A percentile compares a stretch with the other conserved stretches of the same genome.
phyloP scores from a whole-genome alignment of 2,113 vertebrate species.

The Onychostoma macrolepis region DNA sequence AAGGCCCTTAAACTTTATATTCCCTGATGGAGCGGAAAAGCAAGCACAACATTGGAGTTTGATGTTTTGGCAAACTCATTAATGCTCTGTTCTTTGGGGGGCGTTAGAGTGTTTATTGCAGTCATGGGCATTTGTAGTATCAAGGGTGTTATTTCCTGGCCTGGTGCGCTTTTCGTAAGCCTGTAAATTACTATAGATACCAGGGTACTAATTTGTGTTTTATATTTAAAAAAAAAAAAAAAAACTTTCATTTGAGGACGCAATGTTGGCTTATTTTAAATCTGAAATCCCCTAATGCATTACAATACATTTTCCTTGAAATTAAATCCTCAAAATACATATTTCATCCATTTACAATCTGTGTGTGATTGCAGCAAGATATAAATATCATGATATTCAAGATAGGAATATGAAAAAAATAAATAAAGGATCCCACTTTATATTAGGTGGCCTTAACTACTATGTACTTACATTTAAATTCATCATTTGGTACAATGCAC shows the following conservation, averaged over 20 bases:
- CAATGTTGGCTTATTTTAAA: not conserved
- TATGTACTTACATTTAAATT: no score
- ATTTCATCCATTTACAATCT: not conserved
- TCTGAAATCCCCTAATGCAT: not conserved
- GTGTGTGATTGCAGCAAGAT: not conserved
- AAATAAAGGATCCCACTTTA: no score
- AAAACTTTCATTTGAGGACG: not conserved
- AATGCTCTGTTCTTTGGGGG: slow-evolving; percentile 44
- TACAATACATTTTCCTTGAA: not conserved
- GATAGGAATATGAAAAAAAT: not conserved
- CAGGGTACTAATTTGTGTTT: slow-evolving; percentile 51
- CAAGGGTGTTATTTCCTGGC: slow-evolving; percentile 48
- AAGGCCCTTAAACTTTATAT: slow-evolving; percentile 55
- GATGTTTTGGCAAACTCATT: slow-evolving; percentile 52
- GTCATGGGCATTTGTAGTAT: slow-evolving; percentile 27
- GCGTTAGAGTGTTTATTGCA: slow-evolving; percentile 32
- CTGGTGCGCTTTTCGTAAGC: slow-evolving; percentile 39
- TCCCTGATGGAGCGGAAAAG: slow-evolving; percentile 53
- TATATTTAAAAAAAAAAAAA: slow-evolving; percentile 22
- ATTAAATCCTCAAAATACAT: not conserved
- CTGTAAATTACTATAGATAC: slow-evolving; percentile 56
- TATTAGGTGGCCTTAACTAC: no score
- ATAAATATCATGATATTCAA: not conserved
- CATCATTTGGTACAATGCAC: no score
- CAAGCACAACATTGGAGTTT: slow-evolving; percentile 40